These are phyloP conservation scores for Epizoanthus rinbou DNA, from an alignment of 92 coral and sea anemone genomes.

Conservation along the genomic window DNA sequence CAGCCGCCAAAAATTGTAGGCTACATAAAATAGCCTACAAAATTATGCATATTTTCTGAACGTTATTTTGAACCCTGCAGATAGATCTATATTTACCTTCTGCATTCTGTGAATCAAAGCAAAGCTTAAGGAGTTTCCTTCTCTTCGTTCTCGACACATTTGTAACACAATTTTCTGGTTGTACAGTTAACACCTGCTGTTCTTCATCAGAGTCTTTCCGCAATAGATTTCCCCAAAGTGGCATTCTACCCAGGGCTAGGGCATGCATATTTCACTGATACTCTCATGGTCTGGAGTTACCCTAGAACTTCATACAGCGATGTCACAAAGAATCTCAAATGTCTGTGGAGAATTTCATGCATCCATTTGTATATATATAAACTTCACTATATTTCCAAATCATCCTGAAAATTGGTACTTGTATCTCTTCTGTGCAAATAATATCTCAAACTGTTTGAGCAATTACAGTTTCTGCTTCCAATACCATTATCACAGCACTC, in stretches of 20 bases:
- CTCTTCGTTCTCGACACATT: conserved; percentile 17
- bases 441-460: neutral
- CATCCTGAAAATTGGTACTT: conserved; percentile 1
- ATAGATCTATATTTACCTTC: conserved; percentile 26
- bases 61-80: too few relatives aligned
- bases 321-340: neutral
- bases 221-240: conserved; percentile 11
- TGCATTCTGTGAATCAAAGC: conserved; percentile 24
- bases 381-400: neutral
- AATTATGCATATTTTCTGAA: too few relatives aligned
- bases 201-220: conserved; percentile 34
- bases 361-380: neutral
- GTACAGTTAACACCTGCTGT: conserved; percentile 14
- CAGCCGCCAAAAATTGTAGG: too few relatives aligned
- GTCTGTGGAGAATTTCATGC: neutral
- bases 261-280: neutral
- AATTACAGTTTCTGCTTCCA: neutral
- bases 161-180: conserved; percentile 29
- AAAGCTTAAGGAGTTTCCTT: conserved; percentile 38
- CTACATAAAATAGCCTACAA: too few relatives aligned
- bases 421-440: neutral
- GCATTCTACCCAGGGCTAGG: conserved; percentile 18
- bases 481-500: neutral
- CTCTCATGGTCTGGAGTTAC: conserved; percentile 1
- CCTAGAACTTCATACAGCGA: neutral